These are phyloP conservation scores for Echinometra lucunter DNA, from an alignment of 53 echinoderm and acorn worm species.

Conservation along the genomic window DNA sequence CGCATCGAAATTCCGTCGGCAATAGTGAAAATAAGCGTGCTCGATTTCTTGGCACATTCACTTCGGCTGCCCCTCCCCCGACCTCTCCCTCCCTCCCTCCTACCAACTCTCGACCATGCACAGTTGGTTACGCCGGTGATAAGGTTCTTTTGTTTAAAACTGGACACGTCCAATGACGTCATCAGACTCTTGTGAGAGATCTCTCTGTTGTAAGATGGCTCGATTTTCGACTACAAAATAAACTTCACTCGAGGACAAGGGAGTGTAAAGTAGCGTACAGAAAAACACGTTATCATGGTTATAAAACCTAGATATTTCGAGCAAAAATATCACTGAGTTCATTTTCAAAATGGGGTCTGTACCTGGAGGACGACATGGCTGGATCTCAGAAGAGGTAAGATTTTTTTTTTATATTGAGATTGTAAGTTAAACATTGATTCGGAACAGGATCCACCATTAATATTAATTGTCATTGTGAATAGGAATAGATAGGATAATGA, in stretches of 20 bases:
- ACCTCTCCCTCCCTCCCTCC: not conserved
- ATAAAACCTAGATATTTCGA: not conserved
- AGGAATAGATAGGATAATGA: too few relatives aligned
- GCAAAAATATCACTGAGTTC: not conserved
- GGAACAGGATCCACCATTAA: too few relatives aligned
- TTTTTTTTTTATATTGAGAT: not conserved
- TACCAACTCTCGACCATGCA: too few relatives aligned
- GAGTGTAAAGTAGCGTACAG: not conserved
- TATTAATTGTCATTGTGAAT: too few relatives aligned
- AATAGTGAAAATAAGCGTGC: too few relatives aligned
- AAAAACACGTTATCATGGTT: not conserved
- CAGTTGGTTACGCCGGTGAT: not conserved
- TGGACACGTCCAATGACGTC: not conserved
- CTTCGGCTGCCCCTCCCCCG: not conserved
- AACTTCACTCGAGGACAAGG: not conserved
- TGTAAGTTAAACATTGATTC: too few relatives aligned
- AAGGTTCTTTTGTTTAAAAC: not conserved
- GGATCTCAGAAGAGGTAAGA: not conserved
- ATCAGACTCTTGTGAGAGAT: not conserved
- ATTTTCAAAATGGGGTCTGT: slow-evolving; percentile 56
- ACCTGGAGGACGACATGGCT: slow-evolving; percentile 8
- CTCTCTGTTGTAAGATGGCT: slow-evolving; percentile 6
- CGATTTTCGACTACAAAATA: not conserved
- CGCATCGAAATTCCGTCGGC: too few relatives aligned
- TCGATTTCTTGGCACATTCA: not conserved